Percentiles rank a stretch among this genome's conserved stretches.
Conservation (phyloP, 2,113 vertebrate species). For the Coryphaenoides rupestris region DNA sequence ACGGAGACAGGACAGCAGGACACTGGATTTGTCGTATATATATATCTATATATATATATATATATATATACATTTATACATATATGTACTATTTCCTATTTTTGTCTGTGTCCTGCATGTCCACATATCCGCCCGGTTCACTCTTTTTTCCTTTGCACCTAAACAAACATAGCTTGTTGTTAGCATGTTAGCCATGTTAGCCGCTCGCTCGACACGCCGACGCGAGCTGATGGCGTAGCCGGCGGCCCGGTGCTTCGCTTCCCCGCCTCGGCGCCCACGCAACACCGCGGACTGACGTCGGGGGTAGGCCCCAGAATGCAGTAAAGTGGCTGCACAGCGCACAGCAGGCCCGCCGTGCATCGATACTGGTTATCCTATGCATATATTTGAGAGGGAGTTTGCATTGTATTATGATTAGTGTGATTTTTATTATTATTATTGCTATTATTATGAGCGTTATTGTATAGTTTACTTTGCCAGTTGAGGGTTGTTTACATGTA, state of each 20-base stretch:
- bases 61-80: too few relatives aligned
- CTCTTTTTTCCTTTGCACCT: too few relatives aligned
- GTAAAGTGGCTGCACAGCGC: constrained; percentile 37
- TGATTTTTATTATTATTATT: too few relatives aligned
- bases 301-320: constrained; percentile 30
- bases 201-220: neutral
- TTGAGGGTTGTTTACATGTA: neutral
- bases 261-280: constrained; percentile 30
- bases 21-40: neutral
- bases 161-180: constrained; percentile 18
- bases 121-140: too few relatives aligned
- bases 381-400: too few relatives aligned
- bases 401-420: neutral
- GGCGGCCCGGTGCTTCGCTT: constrained; percentile 3
- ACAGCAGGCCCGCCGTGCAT: constrained; percentile 11
- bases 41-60: too few relatives aligned
- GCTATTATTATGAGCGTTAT: constrained; percentile 4
- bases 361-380: too few relatives aligned
- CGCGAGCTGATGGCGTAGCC: constrained; percentile 12
- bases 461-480: neutral
- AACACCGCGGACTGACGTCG: constrained; percentile 46
- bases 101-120: too few relatives aligned
- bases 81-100: too few relatives aligned
- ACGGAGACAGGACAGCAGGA: constrained; percentile 23
- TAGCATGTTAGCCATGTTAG: too few relatives aligned